Evolutionary conservation across 2,888 invertebrate species (phyloP), one percentile per base, ranked within the genome.

Genomic region (Chrysodeixis includens): DNA sequence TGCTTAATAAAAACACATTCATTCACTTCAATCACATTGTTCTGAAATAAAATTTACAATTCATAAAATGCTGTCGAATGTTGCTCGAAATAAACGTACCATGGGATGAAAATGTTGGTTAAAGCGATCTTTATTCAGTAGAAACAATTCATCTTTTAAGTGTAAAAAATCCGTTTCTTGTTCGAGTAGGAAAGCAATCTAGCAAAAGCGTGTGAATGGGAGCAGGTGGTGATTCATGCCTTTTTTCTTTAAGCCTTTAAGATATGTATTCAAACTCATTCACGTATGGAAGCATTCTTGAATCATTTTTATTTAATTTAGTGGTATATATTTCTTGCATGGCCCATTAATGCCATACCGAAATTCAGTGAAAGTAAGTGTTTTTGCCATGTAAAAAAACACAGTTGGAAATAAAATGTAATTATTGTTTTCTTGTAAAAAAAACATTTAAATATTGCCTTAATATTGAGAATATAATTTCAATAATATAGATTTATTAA

Each of bases 171-270:
- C 84, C 83, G 78, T 87, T 86, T 76, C 86, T 85, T 84, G 78
- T 81, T 83, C 78, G 79, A 81, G 86, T 84, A 83, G 79, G 83
- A 86, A 86, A 89, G 90, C 87, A 88, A 89, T 90, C 87, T 86
- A 86, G 86, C 84, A 88, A 77, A 79, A 89, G 81, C 90, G 90
- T 91, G 91, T 83, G 92, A 92, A 90, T 83, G 74, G 73, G 77
- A 75, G 76, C 92, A 92, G 89, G 86, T 91, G 91, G 82, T 80
- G 77, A 81, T 83, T 84, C 84, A 78, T 85, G 81, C 83, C 85
- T 62, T 74, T 78, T 71, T 66, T 67, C 67, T 66, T 59, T 20
- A 55, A 44, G 54, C 65, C 58, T 71, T 70, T 56, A 71, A 63
- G 69, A 68, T 66, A 66, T 52, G 58, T 79, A 64, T 72, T 69